Percentiles rank a stretch among this genome's conserved stretches.
Conservation (phyloP, 2,888 invertebrate species). For the Athalia rosae region DNA sequence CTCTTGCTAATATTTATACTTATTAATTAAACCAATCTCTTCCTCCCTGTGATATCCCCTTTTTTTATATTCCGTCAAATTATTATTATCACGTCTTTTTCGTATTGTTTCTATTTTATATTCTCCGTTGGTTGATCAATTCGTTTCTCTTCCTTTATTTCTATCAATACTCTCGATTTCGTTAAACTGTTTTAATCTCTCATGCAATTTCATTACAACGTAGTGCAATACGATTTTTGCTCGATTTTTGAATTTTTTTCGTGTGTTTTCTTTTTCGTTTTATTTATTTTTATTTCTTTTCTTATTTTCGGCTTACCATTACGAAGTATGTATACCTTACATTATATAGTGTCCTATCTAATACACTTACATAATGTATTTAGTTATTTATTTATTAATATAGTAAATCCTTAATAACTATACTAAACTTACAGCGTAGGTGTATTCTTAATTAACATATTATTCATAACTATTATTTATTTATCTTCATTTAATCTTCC, state of each 20-base stretch:
- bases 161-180: too few relatives aligned
- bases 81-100: neutral
- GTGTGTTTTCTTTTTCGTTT: constrained; percentile 18
- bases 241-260: constrained; percentile 49
- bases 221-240: constrained; percentile 67
- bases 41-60: neutral
- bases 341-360: constrained; percentile 62
- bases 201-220: constrained; percentile 61
- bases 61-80: neutral
- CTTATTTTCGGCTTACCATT: constrained; percentile 57
- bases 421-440: constrained; percentile 29
- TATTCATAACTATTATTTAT: constrained; percentile 42
- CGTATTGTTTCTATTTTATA: neutral
- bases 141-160: constrained; percentile 43
- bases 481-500: constrained; percentile 45
- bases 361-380: constrained; percentile 63
- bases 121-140: neutral
- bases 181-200: constrained; percentile 27
- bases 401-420: constrained; percentile 55
- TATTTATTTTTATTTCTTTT: constrained; percentile 50
- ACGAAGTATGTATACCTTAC: constrained; percentile 51
- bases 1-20: constrained; percentile 52
- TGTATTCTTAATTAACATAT: constrained; percentile 17
- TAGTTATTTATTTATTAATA: constrained; percentile 39
- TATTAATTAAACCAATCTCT: too few relatives aligned